A percentile compares a stretch with the other conserved stretches of the same genome.
Evolutionary conservation across 2,888 invertebrate species (phyloP).

Genomic region (Erannis defoliaria): DNA sequence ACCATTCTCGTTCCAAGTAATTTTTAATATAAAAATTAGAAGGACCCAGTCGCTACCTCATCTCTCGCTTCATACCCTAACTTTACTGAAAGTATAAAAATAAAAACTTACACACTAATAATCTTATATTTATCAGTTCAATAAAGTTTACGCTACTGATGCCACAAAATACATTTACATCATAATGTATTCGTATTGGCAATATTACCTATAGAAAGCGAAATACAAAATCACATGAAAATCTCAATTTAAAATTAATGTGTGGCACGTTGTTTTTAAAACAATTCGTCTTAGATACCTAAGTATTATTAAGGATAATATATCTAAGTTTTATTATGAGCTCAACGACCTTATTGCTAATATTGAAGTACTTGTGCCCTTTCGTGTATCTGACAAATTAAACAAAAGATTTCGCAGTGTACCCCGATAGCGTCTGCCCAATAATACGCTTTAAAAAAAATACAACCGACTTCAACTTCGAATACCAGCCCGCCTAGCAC

Average conservation of each 20-base stretch:
- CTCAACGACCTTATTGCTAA: conserved; percentile 47
- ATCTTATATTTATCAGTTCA: conserved; percentile 81
- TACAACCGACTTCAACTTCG: too few relatives aligned
- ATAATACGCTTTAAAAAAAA: too few relatives aligned
- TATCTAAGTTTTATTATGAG: conserved; percentile 46
- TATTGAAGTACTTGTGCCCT: conserved; percentile 81
- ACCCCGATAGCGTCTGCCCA: too few relatives aligned
- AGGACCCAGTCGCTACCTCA: conserved; percentile 62
- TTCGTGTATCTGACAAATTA: too few relatives aligned
- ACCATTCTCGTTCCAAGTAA: conserved; percentile 79
- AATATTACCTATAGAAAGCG: conserved; percentile 53
- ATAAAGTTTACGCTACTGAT: conserved; percentile 58
- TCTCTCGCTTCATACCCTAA: conserved; percentile 50
- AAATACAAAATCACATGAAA: conserved; percentile 61
- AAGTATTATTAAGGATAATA: conserved; percentile 27
- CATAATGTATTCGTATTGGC: conserved; percentile 51
- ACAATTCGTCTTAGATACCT: conserved; percentile 36
- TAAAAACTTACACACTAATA: conserved; percentile 62
- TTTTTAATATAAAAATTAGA: conserved; percentile 86
- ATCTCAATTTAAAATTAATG: conserved; percentile 59
- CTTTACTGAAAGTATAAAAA: conserved; percentile 68
- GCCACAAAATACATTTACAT: conserved; percentile 41
- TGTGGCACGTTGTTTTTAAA: conserved; percentile 61
- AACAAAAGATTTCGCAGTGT: too few relatives aligned
- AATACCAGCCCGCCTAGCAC: too few relatives aligned